Evolutionary conservation across 2,113 vertebrate species (phyloP).

Genomic region (Corvus moneduloides): DNA sequence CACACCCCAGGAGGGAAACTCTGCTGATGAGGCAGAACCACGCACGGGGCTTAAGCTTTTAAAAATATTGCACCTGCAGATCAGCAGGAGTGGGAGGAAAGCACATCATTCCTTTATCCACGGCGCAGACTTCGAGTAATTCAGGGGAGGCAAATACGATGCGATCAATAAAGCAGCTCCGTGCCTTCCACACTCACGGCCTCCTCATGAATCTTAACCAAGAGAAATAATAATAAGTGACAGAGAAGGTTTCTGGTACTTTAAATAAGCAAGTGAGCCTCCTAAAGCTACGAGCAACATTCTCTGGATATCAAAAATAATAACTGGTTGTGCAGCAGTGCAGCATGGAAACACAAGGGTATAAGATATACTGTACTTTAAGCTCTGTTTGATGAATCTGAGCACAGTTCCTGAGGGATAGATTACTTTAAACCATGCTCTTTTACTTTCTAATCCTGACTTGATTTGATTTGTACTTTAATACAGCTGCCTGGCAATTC

Average conservation of each 20-base stretch:
- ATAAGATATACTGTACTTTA: constrained; percentile 88
- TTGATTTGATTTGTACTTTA: constrained; percentile 91
- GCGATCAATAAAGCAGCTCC: constrained; percentile 62
- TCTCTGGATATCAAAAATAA: constrained; percentile 84
- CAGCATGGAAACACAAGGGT: constrained; percentile 76
- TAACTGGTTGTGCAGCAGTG: constrained; percentile 80
- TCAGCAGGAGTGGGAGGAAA: constrained; percentile 13
- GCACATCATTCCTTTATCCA: constrained; percentile 18
- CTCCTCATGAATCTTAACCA: constrained; percentile 74
- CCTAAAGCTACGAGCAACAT: constrained; percentile 79
- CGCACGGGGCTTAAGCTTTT: background rate
- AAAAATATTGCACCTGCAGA: constrained; percentile 28
- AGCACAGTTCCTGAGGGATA: constrained; percentile 88
- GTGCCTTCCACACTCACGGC: constrained; percentile 45
- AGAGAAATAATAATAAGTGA: constrained; percentile 78
- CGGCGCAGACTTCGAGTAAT: constrained; percentile 27
- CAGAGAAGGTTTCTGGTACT: constrained; percentile 68
- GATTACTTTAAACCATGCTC: constrained; percentile 89
- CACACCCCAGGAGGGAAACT: fast-evolving
- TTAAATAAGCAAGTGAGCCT: constrained; percentile 82
- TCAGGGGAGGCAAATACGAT: constrained; percentile 41
- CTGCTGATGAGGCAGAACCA: background rate
- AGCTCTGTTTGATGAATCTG: constrained; percentile 91
- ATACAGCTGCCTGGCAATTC: constrained; percentile 88
- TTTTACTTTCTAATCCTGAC: constrained; percentile 91